Evolutionary conservation across 2,888 invertebrate species (phyloP), one percentile per base, ranked within the genome.

Genomic region (Pterostichus madidus): DNA sequence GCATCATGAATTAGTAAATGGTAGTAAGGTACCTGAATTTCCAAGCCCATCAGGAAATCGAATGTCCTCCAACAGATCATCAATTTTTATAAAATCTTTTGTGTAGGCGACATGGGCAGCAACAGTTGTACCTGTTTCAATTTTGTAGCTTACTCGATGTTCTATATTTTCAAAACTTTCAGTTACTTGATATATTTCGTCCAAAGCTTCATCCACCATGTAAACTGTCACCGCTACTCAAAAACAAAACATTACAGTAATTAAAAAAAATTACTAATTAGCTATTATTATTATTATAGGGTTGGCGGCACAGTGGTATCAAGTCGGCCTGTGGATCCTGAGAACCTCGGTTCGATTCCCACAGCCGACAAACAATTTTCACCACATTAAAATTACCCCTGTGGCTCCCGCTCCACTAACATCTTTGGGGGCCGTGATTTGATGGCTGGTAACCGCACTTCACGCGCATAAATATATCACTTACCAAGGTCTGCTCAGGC

Each of bases 11-110:
- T 24, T 24, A 24, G 3, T 24, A 24, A 24, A 24, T 2, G 24
- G 1, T 24, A n/a, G n/a, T n/a, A n/a, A n/a, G 8, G 39, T 80
- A 86, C 87, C 86, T 83, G 86, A 85, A 85, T 88, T 88, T 52
- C 90, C 91, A 49, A 93, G 89, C 0, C 93, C 93, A 49, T 92
- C 91, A 0, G 92, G 90, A 88, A 93, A 93, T 61, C 93, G 88
- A 0, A 90, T 87, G 87, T 93, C 93, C 1, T 90, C 89, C 59
- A 91, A 89, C 13, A 93, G 91, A 85, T 93, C 93, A 31, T 92
- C 91, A 0, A 93, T 87, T 13, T 92, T 87, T 0, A 93, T 88
- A 83, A 90, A 91, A 86, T 93, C 92, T 84, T 92, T 93, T 46
- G 91, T 91, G 35, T 86, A 89, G 0, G 93, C 93, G 0, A 91